phyloP scores from a whole-genome alignment of 2,113 vertebrate genomes.

The Eubucco bourcierii region DNA sequence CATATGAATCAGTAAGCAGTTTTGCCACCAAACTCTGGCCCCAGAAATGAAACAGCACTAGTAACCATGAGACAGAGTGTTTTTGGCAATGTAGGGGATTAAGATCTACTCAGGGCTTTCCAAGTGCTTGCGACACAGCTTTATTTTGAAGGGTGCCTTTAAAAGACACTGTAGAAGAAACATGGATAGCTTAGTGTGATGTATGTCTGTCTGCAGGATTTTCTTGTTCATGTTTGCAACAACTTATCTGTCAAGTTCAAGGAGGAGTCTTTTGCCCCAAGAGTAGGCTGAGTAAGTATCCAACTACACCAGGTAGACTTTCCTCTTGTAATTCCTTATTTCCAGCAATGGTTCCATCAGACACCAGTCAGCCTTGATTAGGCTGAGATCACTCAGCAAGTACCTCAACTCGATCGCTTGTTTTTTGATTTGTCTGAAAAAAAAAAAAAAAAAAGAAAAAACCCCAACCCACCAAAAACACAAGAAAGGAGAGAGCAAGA shows the following conservation, averaged over 20 bases:
- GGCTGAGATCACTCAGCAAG: constrained; percentile 18
- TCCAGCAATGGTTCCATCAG: constrained; percentile 30
- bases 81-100: neutral
- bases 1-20: neutral
- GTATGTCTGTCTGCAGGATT: neutral
- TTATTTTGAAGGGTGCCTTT: neutral
- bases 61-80: neutral
- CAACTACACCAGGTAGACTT: neutral
- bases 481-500: neutral
- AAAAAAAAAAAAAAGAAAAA: neutral
- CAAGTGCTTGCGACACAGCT: neutral
- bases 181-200: neutral
- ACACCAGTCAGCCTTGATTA: neutral
- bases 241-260: neutral
- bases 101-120: neutral
- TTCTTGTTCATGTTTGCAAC: neutral
- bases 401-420: constrained; percentile 46
- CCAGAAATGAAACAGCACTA: neutral
- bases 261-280: neutral
- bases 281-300: neutral
- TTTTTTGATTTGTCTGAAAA: constrained; percentile 58
- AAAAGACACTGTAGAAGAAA: neutral
- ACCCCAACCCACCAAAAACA: neutral
- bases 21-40: neutral
- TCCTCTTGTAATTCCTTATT: constrained; percentile 16